Conservation (phyloP, 2,888 invertebrate species). For the Ophioninae sp. region DNA sequence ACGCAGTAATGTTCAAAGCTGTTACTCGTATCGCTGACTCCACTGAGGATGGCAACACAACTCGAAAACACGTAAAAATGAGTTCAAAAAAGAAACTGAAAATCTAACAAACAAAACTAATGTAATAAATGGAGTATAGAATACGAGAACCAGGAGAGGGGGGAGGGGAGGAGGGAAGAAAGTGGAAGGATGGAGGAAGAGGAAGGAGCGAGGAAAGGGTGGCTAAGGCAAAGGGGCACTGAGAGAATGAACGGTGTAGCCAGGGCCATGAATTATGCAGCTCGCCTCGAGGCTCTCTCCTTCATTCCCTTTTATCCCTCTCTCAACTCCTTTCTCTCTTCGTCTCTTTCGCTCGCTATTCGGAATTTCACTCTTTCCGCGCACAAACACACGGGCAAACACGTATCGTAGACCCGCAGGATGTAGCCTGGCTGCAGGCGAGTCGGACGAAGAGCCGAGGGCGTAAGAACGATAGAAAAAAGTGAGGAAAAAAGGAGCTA, state of each 20-base stretch:
- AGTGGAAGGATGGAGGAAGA: constrained; percentile 32
- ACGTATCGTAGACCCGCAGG: background rate
- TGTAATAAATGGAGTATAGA: too few relatives aligned
- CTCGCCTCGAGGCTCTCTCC: constrained; percentile 73
- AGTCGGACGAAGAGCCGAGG: constrained; percentile 45
- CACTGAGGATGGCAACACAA: too few relatives aligned
- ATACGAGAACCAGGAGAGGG: constrained; percentile 16
- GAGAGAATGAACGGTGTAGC: constrained; percentile 68
- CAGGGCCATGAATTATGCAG: constrained; percentile 80
- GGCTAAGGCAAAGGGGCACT: constrained; percentile 58
- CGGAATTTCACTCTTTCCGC: constrained; percentile 49
- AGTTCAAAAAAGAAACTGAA: constrained; percentile 37
- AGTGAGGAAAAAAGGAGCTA: constrained; percentile 27
- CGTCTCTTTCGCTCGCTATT: constrained; percentile 27
- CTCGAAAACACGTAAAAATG: background rate
- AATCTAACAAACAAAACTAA: too few relatives aligned
- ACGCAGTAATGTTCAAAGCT: too few relatives aligned
- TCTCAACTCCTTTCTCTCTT: constrained; percentile 56
- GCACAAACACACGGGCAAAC: constrained; percentile 34
- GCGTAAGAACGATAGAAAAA: constrained; percentile 37
- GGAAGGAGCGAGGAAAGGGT: constrained; percentile 58
- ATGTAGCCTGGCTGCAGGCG: constrained; percentile 24
- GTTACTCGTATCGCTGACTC: too few relatives aligned
- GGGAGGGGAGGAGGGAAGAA: constrained; percentile 58
- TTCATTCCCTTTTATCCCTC: constrained; percentile 44